Base-by-base conservation (phyloP, 2,888 invertebrate genomes). In the Priocnemis perturbator region DNA sequence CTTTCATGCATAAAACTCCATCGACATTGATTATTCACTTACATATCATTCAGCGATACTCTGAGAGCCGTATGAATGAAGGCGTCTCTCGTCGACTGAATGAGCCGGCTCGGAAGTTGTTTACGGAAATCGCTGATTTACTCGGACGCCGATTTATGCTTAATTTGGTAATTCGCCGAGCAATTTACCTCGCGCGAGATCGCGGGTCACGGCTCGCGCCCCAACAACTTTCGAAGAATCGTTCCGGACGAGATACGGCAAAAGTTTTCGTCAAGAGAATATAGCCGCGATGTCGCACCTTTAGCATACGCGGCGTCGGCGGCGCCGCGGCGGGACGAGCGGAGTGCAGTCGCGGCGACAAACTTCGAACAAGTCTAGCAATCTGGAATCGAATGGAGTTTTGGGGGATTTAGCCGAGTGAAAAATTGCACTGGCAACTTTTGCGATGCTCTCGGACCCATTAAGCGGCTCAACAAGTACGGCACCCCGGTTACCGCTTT, bases 391-490 rank as follows among this genome's bases (percentile, higher is more conserved):
- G 81, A 84, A 84, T 86, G 76, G 81, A 84, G 84, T 84, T 83
- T 82, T 75, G 81, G 50, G 77, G 67, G 83, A 85, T 85, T 84
- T 85, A 81, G 79, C 82, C 83, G 82, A 85, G 87, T 87, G 86
- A 87, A 87, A 87, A 87, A 87, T 87, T 86, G 82, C 82, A 73
- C 76, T 70, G 62, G 73, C 76, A 86, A 87, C 85, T 85, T 87
- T 86, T 76, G 69, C 78, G 79, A 80, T 78, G 78, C 82, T 81
- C 82, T 69, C 77, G 71, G 81, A 77, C 78, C 86, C 83, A 87
- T 87, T 86, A 87, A 84, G 79, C 81, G 81, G 83, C 85, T 87
- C 86, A 87, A 87, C 87, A 87, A 87, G 87, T 87, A 79, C 76
- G 76, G 71, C 70, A 76, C 69, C 58, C 37, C 74, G 64, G 76